Conservation (phyloP, 2,113 vertebrate genomes). For the Hyperoodon ampullatus region DNA sequence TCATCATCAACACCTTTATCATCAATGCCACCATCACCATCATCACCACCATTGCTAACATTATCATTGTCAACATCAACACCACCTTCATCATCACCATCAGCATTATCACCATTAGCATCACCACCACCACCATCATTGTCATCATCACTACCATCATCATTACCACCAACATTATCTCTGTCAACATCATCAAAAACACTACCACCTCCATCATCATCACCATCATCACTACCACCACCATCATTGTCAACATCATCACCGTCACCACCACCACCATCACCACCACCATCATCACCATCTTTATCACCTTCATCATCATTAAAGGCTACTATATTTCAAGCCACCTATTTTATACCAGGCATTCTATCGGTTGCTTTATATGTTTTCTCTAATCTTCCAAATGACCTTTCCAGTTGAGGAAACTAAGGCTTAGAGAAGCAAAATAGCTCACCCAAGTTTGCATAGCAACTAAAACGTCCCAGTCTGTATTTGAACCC, state of each 20-base stretch:
- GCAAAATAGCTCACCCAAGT: neutral
- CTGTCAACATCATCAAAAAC: neutral
- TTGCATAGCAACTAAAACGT: neutral
- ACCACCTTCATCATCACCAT: neutral
- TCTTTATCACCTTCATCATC: neutral
- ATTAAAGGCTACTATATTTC: neutral
- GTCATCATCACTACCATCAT: rapidly evolving
- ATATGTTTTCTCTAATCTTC: neutral
- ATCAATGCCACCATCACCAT: too few relatives aligned
- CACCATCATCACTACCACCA: rapidly evolving
- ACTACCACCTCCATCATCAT: rapidly evolving
- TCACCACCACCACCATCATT: rapidly evolving
- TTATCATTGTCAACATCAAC: rapidly evolving
- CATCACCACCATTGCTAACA: rapidly evolving
- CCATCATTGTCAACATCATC: rapidly evolving
- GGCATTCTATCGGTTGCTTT: neutral
- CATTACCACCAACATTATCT: neutral
- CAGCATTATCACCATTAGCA: too few relatives aligned
- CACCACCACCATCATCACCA: rapidly evolving
- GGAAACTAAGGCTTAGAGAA: neutral
- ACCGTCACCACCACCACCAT: neutral
- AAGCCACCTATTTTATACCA: neutral
- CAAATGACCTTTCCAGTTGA: neutral
- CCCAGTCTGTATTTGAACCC: neutral
- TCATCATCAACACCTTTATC: rapidly evolving